Conservation (phyloP, 2,888 invertebrate species). For the Sthenelais limicola region DNA sequence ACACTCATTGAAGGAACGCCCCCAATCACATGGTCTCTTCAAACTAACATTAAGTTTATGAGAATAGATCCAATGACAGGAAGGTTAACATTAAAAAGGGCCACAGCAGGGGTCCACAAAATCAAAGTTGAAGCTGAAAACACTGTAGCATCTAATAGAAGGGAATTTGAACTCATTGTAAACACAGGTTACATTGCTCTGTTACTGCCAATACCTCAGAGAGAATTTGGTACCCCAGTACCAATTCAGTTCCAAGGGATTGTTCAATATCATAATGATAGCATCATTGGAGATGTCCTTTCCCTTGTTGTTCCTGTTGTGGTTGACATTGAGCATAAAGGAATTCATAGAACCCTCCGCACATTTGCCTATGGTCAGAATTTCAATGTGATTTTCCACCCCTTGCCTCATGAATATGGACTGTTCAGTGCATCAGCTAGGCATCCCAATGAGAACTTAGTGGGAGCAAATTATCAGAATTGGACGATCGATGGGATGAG, state of each 20-base stretch:
- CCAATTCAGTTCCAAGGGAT: not conserved
- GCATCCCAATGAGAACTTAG: not conserved
- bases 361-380: not conserved
- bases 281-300: not conserved
- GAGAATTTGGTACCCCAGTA: not conserved
- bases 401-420: not conserved
- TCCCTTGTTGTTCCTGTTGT: not conserved
- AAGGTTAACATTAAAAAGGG: not conserved
- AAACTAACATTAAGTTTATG: not conserved
- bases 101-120: not conserved
- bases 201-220: not conserved
- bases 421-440: not conserved
- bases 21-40: not conserved
- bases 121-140: not conserved
- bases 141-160: not conserved
- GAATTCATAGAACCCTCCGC: not conserved
- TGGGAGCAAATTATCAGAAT: not conserved
- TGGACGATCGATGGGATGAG: not conserved
- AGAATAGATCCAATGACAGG: not conserved
- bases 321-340: not conserved
- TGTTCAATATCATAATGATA: not conserved
- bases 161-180: not conserved
- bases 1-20: not conserved
- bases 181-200: not conserved
- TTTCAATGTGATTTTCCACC: not conserved